A percentile compares a stretch with the other conserved stretches of the same genome.
phyloP scores from a whole-genome alignment of 2,113 vertebrate species.

The Microcebus jonahi region DNA sequence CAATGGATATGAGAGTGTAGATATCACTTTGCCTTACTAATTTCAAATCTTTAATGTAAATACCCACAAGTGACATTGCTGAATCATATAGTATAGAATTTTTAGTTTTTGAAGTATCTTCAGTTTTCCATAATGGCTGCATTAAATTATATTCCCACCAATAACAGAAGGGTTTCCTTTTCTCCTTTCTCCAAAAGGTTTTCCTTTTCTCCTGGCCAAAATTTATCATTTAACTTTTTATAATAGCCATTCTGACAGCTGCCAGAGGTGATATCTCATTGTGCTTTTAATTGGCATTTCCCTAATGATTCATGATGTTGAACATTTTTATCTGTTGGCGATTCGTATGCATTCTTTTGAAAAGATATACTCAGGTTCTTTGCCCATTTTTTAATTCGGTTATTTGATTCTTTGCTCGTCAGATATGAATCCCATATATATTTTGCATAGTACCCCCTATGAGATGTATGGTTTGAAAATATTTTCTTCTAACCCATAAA shows the following conservation, averaged over 20 bases:
- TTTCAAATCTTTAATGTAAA: neutral
- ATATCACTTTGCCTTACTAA: neutral
- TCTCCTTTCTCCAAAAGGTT: neutral
- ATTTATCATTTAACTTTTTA: neutral
- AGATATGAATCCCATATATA: neutral
- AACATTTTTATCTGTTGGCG: neutral
- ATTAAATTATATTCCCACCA: neutral
- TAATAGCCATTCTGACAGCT: neutral
- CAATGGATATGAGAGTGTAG: neutral
- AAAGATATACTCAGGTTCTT: neutral
- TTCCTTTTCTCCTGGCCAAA: neutral
- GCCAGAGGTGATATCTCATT: neutral
- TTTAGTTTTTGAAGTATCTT: neutral
- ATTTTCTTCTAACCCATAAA: neutral
- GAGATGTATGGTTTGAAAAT: neutral
- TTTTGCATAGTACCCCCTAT: neutral
- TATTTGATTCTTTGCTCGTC: neutral
- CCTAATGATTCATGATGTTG: neutral
- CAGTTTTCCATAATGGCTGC: neutral
- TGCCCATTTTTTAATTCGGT: neutral
- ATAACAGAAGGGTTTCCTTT: neutral
- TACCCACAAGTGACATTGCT: neutral
- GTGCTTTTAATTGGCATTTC: neutral
- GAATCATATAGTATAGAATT: neutral
- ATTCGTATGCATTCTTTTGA: neutral